phyloP scores from a whole-genome alignment of 1,140 invertebrate species.

The Bombus sibiricus region DNA sequence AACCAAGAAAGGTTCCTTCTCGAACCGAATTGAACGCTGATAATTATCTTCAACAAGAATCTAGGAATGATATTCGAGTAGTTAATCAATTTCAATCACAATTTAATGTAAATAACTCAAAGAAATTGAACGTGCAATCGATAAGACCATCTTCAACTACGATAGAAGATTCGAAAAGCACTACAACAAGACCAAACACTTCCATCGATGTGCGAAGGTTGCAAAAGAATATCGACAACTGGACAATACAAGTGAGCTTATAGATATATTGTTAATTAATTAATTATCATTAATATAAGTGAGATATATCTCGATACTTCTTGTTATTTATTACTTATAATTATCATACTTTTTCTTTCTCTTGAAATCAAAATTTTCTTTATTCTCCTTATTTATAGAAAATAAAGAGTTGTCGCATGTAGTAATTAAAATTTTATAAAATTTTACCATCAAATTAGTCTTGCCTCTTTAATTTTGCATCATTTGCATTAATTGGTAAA shows the following conservation, averaged over 20 bases:
- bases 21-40: conserved; percentile 67
- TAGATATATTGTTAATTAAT: neutral
- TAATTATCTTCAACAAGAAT: conserved; percentile 71
- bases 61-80: conserved; percentile 70
- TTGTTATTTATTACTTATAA: neutral
- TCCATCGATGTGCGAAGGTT: conserved; percentile 88
- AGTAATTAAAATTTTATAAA: neutral
- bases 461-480: neutral
- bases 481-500: neutral
- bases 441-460: neutral
- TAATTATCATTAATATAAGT: too few species aligned
- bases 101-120: conserved; percentile 67
- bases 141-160: conserved; percentile 49
- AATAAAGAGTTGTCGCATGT: neutral
- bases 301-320: too few species aligned
- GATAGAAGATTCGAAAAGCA: conserved; percentile 67
- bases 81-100: conserved; percentile 53
- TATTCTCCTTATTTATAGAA: neutral
- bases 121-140: conserved; percentile 77
- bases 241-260: conserved; percentile 89
- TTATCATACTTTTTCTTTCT: neutral
- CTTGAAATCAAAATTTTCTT: neutral
- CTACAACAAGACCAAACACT: conserved; percentile 77
- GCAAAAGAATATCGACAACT: conserved; percentile 92
- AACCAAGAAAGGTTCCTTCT: conserved; percentile 81